Evolutionary conservation across 2,888 invertebrate genomes (phyloP).

Genomic region (Trachelus stipa): DNA sequence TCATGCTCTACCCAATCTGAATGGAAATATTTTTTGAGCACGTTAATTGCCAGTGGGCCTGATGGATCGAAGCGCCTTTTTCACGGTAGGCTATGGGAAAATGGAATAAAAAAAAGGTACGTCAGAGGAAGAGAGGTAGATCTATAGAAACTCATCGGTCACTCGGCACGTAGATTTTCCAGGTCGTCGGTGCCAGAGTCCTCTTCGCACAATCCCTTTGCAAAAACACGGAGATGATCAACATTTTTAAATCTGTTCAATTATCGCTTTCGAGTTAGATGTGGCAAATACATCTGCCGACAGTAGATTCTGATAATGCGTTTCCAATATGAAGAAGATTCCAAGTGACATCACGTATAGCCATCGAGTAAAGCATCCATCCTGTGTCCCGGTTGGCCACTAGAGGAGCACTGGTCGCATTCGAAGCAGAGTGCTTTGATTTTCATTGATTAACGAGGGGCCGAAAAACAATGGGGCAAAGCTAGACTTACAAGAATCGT

Average conservation of each 20-base stretch:
- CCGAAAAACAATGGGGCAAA: neutral
- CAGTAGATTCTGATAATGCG: conserved; percentile 17
- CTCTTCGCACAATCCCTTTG: neutral
- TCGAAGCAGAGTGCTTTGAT: conserved; percentile 21
- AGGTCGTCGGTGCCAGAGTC: neutral
- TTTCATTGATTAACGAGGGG: conserved; percentile 23
- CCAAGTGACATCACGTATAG: conserved; percentile 42
- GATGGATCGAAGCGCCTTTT: neutral
- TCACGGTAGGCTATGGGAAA: neutral
- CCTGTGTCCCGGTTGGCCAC: neutral
- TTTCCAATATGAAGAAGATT: conserved; percentile 37
- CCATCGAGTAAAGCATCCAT: neutral
- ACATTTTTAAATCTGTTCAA: neutral
- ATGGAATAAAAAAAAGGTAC: neutral
- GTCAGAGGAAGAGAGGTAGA: neutral
- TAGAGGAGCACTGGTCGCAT: conserved; percentile 19
- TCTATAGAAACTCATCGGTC: neutral
- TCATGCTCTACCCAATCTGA: neutral
- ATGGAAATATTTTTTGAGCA: neutral
- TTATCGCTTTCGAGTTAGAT: neutral
- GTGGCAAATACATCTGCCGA: conserved; percentile 22
- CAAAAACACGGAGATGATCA: neutral
- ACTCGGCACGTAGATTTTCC: neutral
- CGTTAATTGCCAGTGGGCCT: neutral
- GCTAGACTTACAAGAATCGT: neutral